These are phyloP conservation scores for Chlorops oryzae DNA, from an alignment of 1,140 invertebrate genomes.

Conservation along the genomic window DNA sequence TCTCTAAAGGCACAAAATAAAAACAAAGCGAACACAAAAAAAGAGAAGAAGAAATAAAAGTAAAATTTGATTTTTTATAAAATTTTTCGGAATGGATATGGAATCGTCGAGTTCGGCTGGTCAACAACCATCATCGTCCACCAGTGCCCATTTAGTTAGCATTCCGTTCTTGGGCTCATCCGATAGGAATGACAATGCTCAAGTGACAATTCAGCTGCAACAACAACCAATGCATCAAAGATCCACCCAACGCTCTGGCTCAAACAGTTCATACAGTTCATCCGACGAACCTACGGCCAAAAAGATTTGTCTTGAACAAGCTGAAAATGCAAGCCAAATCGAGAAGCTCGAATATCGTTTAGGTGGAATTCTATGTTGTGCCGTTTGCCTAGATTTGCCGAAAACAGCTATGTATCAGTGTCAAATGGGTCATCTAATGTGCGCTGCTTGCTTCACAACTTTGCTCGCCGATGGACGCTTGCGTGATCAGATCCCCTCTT, in stretches of 20 bases:
- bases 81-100: no score
- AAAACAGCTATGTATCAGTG: slow-evolving; percentile 91
- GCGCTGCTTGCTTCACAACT: slow-evolving; percentile 93
- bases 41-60: no score
- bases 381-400: slow-evolving; percentile 91
- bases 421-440: slow-evolving; percentile 95
- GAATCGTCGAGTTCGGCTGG: slow-evolving; percentile 40
- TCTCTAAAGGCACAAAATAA: no score
- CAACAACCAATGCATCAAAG: no score
- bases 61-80: no score
- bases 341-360: slow-evolving; percentile 85
- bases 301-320: no score
- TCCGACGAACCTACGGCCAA: no score
- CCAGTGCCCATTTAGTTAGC: slow-evolving; percentile 7
- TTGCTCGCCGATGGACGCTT: slow-evolving; percentile 88
- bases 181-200: slow-evolving; percentile 9
- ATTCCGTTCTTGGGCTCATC: slow-evolving; percentile 13
- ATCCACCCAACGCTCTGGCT: no score
- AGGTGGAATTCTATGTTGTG: slow-evolving; percentile 90
- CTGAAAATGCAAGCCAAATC: no score
- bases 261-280: no score
- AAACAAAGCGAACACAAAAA: no score
- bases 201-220: slow-evolving; percentile 4
- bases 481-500: slow-evolving; percentile 86
- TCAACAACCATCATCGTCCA: slow-evolving; percentile 36